A percentile compares a stretch with the other conserved stretches of the same genome.
phyloP scores from a whole-genome alignment of 2,888 invertebrate species.

The Pantelozetes paolii region DNA sequence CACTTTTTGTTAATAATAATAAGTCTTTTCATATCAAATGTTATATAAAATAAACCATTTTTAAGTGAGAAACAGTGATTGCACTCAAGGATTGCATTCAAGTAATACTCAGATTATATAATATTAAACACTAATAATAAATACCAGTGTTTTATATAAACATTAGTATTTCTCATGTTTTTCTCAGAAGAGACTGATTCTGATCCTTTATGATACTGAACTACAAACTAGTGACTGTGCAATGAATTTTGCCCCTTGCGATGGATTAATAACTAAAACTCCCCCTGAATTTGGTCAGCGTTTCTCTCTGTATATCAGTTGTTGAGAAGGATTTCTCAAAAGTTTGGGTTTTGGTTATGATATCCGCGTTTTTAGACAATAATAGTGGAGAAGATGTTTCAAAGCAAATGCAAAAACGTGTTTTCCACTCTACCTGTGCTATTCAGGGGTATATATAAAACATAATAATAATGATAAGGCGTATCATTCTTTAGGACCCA shows the following conservation, averaged over 20 bases:
- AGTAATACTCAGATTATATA: too few species aligned
- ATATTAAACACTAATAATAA: too few species aligned
- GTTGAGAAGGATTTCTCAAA: background rate
- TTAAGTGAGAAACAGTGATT: background rate
- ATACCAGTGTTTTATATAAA: too few species aligned
- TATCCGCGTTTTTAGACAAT: conserved; percentile 8
- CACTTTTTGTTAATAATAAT: conserved; percentile 11
- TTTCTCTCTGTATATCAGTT: background rate
- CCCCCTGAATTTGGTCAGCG: background rate
- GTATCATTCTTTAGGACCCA: conserved; percentile 18
- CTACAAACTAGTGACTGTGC: too few species aligned
- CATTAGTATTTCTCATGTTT: too few species aligned
- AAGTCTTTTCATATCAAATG: background rate
- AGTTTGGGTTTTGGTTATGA: background rate
- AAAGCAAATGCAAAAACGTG: background rate
- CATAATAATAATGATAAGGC: conserved; percentile 11
- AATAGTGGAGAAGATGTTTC: background rate
- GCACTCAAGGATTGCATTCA: background rate
- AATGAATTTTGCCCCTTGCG: too few species aligned
- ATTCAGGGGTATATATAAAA: background rate
- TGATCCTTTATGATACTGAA: too few species aligned
- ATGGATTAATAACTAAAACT: background rate
- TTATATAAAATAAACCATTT: background rate
- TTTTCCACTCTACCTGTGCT: background rate
- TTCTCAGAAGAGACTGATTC: too few species aligned